Evolutionary conservation across 2,797 vertebrate species (phyloP).

Genomic region (Thaleichthys pacificus): DNA sequence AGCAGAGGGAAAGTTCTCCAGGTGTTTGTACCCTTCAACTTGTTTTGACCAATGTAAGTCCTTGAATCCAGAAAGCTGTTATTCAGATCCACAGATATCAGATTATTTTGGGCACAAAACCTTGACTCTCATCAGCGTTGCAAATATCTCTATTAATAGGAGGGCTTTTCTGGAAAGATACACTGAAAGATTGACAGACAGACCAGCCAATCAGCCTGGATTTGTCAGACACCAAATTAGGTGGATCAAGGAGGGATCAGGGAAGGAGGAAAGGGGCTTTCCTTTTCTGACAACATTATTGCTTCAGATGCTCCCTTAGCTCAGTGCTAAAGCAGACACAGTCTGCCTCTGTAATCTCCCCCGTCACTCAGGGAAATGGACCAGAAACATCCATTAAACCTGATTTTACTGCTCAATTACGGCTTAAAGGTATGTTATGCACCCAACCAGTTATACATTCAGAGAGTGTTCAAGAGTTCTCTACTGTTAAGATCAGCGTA

Average conservation of each 20-base stretch:
- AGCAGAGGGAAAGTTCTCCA: neutral
- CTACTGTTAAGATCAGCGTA: neutral
- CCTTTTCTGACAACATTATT: conserved; percentile 27
- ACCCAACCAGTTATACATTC: neutral
- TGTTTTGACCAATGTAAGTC: conserved; percentile 17
- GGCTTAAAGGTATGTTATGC: conserved; percentile 14
- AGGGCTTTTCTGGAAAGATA: no score
- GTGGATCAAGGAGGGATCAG: conserved; percentile 50
- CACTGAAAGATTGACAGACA: no score
- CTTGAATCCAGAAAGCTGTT: conserved; percentile 34
- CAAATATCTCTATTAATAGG: neutral
- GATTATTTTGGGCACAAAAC: conserved; percentile 30
- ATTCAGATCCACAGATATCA: conserved; percentile 20
- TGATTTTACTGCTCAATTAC: conserved; percentile 35
- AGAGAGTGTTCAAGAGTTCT: neutral
- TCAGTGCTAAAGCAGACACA: conserved; percentile 37
- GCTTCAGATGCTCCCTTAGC: neutral
- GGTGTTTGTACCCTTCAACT: conserved; percentile 7
- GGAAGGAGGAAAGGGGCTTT: conserved; percentile 28
- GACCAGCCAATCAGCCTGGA: neutral
- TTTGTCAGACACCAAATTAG: conserved; percentile 41
- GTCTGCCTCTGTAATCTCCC: conserved; percentile 33
- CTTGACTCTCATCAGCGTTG: neutral
- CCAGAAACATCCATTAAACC: conserved; percentile 48
- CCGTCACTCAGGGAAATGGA: conserved; percentile 38